phyloP scores from a whole-genome alignment of 2,113 vertebrate species.

The Burhinus oedicnemus region DNA sequence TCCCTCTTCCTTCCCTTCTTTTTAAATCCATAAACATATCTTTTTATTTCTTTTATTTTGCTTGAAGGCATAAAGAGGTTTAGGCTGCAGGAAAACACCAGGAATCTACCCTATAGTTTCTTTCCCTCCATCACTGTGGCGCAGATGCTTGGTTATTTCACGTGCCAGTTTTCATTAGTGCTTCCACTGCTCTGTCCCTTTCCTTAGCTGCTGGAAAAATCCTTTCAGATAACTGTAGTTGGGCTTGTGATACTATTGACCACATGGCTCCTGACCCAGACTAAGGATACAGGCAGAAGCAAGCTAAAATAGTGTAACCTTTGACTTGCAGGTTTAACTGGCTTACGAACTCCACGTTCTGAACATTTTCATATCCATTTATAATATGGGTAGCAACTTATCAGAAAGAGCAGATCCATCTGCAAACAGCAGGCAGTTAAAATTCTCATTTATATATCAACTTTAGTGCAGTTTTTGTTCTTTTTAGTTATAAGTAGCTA shows the following conservation, averaged over 20 bases:
- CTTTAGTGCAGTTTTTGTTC: neutral
- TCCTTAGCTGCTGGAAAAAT: neutral
- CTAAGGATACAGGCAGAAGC: neutral
- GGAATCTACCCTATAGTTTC: neutral
- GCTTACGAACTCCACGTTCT: neutral
- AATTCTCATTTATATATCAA: neutral
- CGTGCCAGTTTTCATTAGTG: neutral
- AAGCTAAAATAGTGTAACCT: neutral
- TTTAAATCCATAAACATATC: neutral
- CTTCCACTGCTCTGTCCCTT: neutral
- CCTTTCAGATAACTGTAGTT: neutral
- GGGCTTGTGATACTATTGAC: neutral
- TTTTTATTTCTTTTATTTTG: neutral
- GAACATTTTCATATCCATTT: neutral
- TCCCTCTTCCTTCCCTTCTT: neutral
- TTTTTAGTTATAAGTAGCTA: neutral
- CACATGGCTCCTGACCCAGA: neutral
- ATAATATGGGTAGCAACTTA: neutral
- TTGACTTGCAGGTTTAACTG: neutral
- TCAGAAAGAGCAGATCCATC: neutral
- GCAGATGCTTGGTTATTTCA: neutral
- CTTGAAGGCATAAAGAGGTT: neutral
- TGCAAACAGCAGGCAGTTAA: neutral
- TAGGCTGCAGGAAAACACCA: neutral
- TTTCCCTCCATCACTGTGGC: neutral